Base-by-base conservation (phyloP, 2,888 invertebrate species). In the Phanerotoma sp. region DNA sequence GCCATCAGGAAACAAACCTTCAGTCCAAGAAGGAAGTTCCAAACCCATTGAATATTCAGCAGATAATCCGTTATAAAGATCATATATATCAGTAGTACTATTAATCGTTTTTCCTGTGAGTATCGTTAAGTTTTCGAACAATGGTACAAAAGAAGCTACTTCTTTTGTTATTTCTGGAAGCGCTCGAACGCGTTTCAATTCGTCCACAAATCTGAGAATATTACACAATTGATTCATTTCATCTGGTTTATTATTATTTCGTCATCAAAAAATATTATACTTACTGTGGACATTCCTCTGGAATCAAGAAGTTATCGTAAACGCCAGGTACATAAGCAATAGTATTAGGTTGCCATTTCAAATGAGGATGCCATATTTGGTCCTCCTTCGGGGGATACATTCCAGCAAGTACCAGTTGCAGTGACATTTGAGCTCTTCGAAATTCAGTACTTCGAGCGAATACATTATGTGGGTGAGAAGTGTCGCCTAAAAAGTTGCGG, bases 401-500 rank as follows among this genome's bases (percentile, higher is more conserved):
- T 0, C 85, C 88, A 4, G 87, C 83, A 55, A 87, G 73, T 4
- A 85, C 84, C 16, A 85, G 77, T 58, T 86, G 77, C 0, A 84
- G 86, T 5, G 86, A 86, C 84, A 86, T 87, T 73, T 88, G 81
- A 0, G 89, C 88, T 45, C 90, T 80, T 45, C 87, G 86, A 66
- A 80, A 85, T 68, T 86, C 83, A 0, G 89, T 88, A 38, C 85
- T 85, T 35, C 83, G 78, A 11, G 82, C 73, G 32, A 65, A 63
- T 4, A 65, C 54, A 16, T 54, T 33, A 18, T 56, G 54, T 1
- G 79, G 76, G 1, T 79, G 61, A 65, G 81, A 82, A 15, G 79
- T 61, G 6, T 65, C 67, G 1, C 78, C 80, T 28, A 82, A 67
- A 16, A 81, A 71, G 0, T 75, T 71, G 13, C 77, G 71, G 62